Evolutionary conservation across 2,888 invertebrate genomes (phyloP), one percentile per base, ranked within the genome.

Genomic region (Drosophila demipolita): DNA sequence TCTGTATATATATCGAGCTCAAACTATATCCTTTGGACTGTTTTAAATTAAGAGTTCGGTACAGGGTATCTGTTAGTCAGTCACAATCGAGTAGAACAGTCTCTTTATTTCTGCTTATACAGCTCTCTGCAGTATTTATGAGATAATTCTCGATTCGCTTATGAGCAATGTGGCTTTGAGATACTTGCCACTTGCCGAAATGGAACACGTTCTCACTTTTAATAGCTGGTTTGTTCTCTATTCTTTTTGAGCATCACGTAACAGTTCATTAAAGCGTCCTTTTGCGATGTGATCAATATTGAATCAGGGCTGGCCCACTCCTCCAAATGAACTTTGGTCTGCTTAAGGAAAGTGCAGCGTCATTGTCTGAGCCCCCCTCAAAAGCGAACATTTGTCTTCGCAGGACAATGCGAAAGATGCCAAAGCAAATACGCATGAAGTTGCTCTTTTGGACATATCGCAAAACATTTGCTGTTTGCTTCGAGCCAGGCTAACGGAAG

Each of bases 371-470:
- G 53, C 54, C 42, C 48, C 45, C 49, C n/a, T 55, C 12, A 23
- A 55, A 58, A 66, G 66, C 36, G 32, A 71, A 64, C 71, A 35
- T 60, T 63, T 48, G 42, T 52, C 68, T 54, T 50, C 20, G 53
- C 62, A 61, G 68, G 57, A 63, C 63, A 73, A 50, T 65, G 53
- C 52, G 49, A 23, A 23, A 59, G 66, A 50, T 55, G 61, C 79
- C 45, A 45, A 76, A 84, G 76, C 87, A 85, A 85, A 85, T 77
- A 86, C 74, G 73, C 84, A 82, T 85, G 84, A 85, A 76, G 74
- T 82, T 84, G 84, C 84, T 77, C 83, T 82, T 84, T 84, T 85
- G 64, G 76, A 50, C 54, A 59, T 50, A 71, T 66, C 55, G 59
- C 54, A 66, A 57, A 62, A 65, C 58, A 63, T 73, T 77, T 72